Evolutionary conservation across 2,113 vertebrate species (phyloP).

Genomic region (Archilochus colubris): DNA sequence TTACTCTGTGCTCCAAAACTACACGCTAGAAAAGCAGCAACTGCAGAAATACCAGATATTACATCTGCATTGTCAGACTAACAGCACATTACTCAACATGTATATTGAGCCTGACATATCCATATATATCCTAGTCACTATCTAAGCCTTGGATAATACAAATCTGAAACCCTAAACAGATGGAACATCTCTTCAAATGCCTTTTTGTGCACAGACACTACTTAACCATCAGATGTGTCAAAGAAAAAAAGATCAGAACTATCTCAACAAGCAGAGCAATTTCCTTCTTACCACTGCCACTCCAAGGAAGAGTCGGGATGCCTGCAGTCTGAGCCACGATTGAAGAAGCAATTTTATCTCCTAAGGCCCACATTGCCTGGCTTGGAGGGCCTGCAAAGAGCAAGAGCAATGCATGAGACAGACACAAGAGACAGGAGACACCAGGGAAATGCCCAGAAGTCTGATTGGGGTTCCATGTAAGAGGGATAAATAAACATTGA

Average conservation of each 20-base stretch:
- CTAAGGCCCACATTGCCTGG: constrained; percentile 98
- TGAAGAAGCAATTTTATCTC: constrained; percentile 98
- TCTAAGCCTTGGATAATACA: neutral
- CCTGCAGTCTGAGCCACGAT: constrained; percentile 98
- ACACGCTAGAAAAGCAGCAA: neutral
- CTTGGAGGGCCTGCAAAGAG: constrained; percentile 90
- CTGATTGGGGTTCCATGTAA: neutral
- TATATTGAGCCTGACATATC: neutral
- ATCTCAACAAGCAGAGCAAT: neutral
- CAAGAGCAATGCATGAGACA: neutral
- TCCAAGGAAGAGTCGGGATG: constrained; percentile 97
- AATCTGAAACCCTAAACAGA: neutral
- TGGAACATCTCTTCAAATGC: neutral
- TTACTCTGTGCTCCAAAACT: constrained; percentile 14
- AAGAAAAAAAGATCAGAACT: neutral
- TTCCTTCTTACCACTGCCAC: constrained; percentile 85
- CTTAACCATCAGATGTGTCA: neutral
- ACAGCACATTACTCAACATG: neutral
- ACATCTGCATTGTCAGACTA: constrained; percentile 24
- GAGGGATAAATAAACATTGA: neutral
- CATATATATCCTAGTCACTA: neutral
- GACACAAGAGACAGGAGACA: neutral
- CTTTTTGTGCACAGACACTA: neutral
- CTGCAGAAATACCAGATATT: constrained; percentile 7
- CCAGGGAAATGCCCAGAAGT: neutral